Percentiles rank a stretch among this genome's conserved stretches.
Conservation (phyloP, 2,113 vertebrate genomes). For the Plestiodon gilberti region DNA sequence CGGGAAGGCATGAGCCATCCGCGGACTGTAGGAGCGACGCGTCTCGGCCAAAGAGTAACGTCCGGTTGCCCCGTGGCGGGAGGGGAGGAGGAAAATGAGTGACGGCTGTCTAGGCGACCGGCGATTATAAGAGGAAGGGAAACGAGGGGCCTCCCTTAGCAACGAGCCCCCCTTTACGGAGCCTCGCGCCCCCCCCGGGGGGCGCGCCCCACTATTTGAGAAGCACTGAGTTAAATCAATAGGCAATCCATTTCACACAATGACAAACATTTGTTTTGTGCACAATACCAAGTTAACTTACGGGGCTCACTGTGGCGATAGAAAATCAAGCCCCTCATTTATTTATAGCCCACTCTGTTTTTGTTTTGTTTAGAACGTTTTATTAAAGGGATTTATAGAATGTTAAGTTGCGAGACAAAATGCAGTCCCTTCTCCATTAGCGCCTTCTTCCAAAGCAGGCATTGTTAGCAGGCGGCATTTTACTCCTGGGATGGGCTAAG, state of each 20-base stretch:
- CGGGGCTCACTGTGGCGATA: neutral
- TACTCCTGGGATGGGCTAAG: neutral
- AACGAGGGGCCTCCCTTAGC: no score
- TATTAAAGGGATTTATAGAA: neutral
- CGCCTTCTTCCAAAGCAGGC: slow-evolving; percentile 11
- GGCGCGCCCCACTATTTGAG: no score
- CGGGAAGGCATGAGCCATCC: no score
- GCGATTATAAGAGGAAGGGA: no score
- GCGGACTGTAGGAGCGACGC: no score
- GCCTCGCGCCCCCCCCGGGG: no score
- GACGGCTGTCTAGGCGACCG: no score
- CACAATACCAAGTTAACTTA: neutral
- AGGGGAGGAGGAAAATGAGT: no score
- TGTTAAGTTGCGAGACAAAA: neutral
- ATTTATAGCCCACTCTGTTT: neutral
- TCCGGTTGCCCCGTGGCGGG: no score
- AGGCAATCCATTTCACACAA: neutral
- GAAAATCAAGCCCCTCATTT: neutral
- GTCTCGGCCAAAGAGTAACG: no score
- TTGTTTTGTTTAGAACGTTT: neutral
- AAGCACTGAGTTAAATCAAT: neutral
- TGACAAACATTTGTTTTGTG: neutral
- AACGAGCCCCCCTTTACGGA: no score
- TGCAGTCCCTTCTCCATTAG: neutral
- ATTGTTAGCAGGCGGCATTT: neutral